Evolutionary conservation across 2,888 invertebrate species (phyloP).

Genomic region (Spodoptera littoralis): DNA sequence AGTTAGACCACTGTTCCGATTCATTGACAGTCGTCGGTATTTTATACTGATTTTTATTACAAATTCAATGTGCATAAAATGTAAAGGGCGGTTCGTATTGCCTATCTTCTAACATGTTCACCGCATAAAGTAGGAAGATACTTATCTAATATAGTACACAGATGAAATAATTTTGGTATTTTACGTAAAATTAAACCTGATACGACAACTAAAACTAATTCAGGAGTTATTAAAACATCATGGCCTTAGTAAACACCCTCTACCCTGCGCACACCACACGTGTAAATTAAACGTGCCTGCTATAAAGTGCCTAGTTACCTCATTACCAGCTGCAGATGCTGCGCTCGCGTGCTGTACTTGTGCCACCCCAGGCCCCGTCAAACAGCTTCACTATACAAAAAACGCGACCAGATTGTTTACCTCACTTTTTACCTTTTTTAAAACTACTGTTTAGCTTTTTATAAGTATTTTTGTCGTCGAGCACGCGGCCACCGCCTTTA

Average conservation of each 20-base stretch:
- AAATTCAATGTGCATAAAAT: slow-evolving; percentile 11
- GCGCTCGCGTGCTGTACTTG: slow-evolving; percentile 77
- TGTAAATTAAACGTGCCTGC: not conserved
- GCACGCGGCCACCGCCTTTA: slow-evolving; percentile 82
- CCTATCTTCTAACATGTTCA: too few relatives aligned
- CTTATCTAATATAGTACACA: too few relatives aligned
- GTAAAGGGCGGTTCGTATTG: too few relatives aligned
- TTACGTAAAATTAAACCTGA: not conserved
- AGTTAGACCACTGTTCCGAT: slow-evolving; percentile 52
- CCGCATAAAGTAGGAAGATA: too few relatives aligned
- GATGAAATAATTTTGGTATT: not conserved
- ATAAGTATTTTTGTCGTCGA: slow-evolving; percentile 81
- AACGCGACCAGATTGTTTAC: slow-evolving; percentile 86
- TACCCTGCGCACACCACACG: too few relatives aligned
- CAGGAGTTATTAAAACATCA: too few relatives aligned
- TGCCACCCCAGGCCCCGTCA: slow-evolving; percentile 75
- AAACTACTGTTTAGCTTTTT: slow-evolving; percentile 83
- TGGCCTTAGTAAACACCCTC: too few relatives aligned
- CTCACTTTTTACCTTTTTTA: slow-evolving; percentile 87
- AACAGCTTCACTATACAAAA: slow-evolving; percentile 74
- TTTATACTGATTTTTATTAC: slow-evolving; percentile 35
- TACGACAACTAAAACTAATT: too few relatives aligned
- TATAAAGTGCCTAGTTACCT: slow-evolving; percentile 31
- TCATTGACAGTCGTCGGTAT: slow-evolving; percentile 44
- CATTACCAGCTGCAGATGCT: slow-evolving; percentile 68